phyloP scores from a whole-genome alignment of 2,113 vertebrate species.

The Boulengerochromis microlepis region DNA sequence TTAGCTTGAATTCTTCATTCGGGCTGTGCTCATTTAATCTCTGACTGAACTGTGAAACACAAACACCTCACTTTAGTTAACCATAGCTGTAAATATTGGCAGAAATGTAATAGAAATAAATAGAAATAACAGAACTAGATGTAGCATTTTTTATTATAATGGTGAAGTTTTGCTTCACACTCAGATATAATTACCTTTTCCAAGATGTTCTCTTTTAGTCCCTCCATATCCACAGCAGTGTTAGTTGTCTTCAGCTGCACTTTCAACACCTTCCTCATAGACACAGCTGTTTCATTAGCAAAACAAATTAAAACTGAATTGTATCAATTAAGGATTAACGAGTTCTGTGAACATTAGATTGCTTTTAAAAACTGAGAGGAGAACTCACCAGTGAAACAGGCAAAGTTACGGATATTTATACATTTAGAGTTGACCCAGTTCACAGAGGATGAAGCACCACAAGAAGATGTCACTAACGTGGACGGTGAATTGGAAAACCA shows the following conservation, averaged over 20 bases:
- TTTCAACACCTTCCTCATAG: not conserved
- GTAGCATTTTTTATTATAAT: not conserved
- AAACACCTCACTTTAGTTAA: not conserved
- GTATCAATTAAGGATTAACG: not conserved
- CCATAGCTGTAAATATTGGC: not conserved
- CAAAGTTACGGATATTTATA: not conserved
- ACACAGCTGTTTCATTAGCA: not conserved
- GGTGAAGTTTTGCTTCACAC: not conserved
- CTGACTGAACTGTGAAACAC: not conserved
- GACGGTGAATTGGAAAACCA: rapidly evolving
- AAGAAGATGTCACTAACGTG: not conserved
- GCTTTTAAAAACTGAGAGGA: not conserved
- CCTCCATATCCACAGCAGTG: not conserved
- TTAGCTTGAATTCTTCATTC: not conserved
- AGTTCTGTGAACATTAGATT: not conserved
- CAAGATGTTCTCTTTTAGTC: not conserved
- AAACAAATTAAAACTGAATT: not conserved
- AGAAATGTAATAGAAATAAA: not conserved
- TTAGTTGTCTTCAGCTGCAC: not conserved
- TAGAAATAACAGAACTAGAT: not conserved
- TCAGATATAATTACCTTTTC: not conserved
- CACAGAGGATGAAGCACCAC: not conserved
- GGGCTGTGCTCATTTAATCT: not conserved
- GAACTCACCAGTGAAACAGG: not conserved
- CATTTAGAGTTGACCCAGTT: not conserved